Evolutionary conservation across 2,797 vertebrate species (phyloP).

Genomic region (Ataeniobius toweri): DNA sequence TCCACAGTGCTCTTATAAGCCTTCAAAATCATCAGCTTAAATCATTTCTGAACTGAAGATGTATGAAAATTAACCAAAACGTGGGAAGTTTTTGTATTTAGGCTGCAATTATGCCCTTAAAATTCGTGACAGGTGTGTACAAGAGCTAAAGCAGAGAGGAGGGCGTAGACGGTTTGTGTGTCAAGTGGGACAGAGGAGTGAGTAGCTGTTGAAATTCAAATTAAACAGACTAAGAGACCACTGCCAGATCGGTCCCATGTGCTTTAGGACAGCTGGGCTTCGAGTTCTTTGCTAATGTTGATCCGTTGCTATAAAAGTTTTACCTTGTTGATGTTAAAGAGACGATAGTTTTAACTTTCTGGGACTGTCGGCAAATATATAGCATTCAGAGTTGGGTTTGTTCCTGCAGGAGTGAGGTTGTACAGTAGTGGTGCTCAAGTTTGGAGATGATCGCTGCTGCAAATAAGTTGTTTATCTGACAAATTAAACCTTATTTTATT

Average conservation of each 20-base stretch:
- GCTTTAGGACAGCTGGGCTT: slow-evolving; percentile 11
- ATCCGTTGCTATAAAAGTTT: slow-evolving; percentile 3
- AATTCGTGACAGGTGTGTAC: slow-evolving; percentile 54
- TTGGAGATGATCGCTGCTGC: background rate
- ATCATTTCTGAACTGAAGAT: slow-evolving; percentile 6
- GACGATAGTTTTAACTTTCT: background rate
- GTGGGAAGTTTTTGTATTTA: slow-evolving; percentile 60
- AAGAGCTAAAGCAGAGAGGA: slow-evolving; percentile 14
- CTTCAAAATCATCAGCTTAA: slow-evolving; percentile 28
- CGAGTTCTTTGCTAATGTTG: slow-evolving; percentile 10
- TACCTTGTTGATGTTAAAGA: slow-evolving; percentile 9
- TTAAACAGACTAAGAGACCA: slow-evolving; percentile 22
- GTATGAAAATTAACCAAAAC: slow-evolving; percentile 16
- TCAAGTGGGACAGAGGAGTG: slow-evolving; percentile 26
- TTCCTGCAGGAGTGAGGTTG: background rate
- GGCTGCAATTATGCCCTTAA: slow-evolving; percentile 64
- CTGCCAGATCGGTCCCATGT: background rate
- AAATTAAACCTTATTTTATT: background rate
- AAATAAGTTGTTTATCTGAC: background rate
- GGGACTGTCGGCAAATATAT: slow-evolving; percentile 7
- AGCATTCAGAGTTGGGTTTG: background rate
- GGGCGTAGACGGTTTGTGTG: slow-evolving; percentile 4
- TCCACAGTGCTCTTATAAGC: slow-evolving; percentile 35
- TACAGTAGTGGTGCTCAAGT: background rate
- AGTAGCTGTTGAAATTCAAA: slow-evolving; percentile 32